A percentile compares a stretch with the other conserved stretches of the same genome.
Conservation (phyloP, 2,797 vertebrate species). For the Aulostomus chinensis region DNA sequence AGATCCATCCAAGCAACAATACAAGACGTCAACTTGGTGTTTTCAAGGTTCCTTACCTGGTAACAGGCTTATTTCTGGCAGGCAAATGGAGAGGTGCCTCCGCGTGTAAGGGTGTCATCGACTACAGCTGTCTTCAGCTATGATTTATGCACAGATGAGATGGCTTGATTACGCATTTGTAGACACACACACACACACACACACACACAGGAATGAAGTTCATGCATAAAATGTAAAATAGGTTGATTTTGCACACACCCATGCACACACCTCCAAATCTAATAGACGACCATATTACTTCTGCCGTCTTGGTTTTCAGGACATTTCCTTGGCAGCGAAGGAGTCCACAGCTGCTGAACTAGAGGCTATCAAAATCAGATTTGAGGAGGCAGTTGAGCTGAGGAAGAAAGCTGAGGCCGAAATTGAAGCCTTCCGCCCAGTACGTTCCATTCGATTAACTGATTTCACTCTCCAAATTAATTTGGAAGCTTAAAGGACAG, state of each 20-base stretch:
- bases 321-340: conserved; percentile 75
- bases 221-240: conserved; percentile 28
- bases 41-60: conserved; percentile 72
- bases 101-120: conserved; percentile 45
- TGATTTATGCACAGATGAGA: conserved; percentile 56
- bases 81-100: conserved; percentile 59
- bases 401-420: conserved; percentile 80
- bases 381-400: conserved; percentile 78
- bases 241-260: conserved; percentile 31
- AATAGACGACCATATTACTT: conserved; percentile 38
- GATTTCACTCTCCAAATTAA: not conserved
- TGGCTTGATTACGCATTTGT: conserved; percentile 40
- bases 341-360: conserved; percentile 75
- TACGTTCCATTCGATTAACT: conserved; percentile 44
- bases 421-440: conserved; percentile 82
- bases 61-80: conserved; percentile 63
- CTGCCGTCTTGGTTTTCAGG: conserved; percentile 71
- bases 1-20: conserved; percentile 38
- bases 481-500: not conserved
- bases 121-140: conserved; percentile 58
- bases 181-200: conserved; percentile 24
- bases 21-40: conserved; percentile 73
- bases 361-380: conserved; percentile 75
- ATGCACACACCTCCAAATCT: conserved; percentile 44
- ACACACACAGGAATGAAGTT: conserved; percentile 3